Percentiles rank a stretch among this genome's conserved stretches.
phyloP scores from a whole-genome alignment of 2,797 vertebrate species.

The Emydoidea blandingii region DNA sequence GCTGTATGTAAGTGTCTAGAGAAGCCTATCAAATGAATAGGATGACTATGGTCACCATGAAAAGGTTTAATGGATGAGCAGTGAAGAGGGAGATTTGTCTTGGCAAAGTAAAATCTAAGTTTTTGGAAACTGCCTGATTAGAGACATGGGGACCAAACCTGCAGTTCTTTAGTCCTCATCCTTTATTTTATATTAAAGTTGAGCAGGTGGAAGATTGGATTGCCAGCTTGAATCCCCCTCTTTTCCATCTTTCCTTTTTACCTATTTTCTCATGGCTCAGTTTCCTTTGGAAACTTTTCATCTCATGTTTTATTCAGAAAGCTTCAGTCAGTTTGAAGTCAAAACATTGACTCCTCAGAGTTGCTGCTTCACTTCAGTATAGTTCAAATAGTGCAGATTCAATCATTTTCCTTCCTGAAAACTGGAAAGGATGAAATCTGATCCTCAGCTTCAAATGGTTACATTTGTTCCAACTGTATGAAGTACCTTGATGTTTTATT shows the following conservation, averaged over 20 bases:
- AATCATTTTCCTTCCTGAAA: neutral
- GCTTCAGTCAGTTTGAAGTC: neutral
- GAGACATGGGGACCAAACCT: neutral
- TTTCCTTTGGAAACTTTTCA: neutral
- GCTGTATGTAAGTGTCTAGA: rapidly evolving
- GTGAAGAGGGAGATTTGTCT: rapidly evolving
- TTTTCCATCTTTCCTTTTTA: neutral
- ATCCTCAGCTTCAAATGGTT: neutral
- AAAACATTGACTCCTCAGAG: rapidly evolving
- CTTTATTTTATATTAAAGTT: neutral
- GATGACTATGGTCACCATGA: rapidly evolving
- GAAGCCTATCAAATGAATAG: rapidly evolving
- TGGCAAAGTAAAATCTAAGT: neutral
- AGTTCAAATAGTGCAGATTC: no score
- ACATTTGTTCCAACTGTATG: neutral
- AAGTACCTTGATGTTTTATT: neutral
- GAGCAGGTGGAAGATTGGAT: rapidly evolving
- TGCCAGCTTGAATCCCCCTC: neutral
- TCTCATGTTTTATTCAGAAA: neutral
- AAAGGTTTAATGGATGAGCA: neutral
- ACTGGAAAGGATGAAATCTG: neutral
- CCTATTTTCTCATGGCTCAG: neutral
- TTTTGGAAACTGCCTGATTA: neutral
- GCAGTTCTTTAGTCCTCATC: neutral
- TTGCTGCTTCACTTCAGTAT: neutral